Conservation (phyloP, 1,140 invertebrate species). For the Bathynomus jamesi region DNA sequence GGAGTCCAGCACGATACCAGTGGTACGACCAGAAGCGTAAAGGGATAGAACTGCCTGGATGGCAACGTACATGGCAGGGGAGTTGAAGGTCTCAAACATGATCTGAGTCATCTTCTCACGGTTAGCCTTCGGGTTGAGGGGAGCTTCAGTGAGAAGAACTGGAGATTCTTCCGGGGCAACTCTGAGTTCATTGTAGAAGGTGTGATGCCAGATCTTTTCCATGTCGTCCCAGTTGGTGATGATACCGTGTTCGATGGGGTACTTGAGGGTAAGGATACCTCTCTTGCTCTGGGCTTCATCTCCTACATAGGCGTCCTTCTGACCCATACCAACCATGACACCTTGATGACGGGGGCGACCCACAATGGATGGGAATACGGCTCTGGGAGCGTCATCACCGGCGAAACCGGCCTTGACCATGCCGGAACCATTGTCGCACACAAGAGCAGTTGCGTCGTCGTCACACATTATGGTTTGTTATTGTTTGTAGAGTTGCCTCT, state of each 20-base stretch:
- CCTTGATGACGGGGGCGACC: conserved; percentile 52
- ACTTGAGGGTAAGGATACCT: conserved; percentile 83
- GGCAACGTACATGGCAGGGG: conserved; percentile 84
- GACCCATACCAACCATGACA: conserved; percentile 92
- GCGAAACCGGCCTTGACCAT: conserved; percentile 60
- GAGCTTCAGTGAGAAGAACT: conserved; percentile 83
- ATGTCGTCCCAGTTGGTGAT: conserved; percentile 96
- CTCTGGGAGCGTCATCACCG: conserved; percentile 57
- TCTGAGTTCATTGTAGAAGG: conserved; percentile 89
- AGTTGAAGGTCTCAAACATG: conserved; percentile 91
- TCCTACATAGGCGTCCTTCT: conserved; percentile 81
- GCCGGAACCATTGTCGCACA: conserved; percentile 57
- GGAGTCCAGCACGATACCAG: conserved; percentile 83
- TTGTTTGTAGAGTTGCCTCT: not conserved
- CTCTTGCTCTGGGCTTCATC: conserved; percentile 88
- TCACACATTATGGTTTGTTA: conserved; percentile 47
- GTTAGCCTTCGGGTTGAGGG: conserved; percentile 85
- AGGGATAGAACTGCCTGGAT: conserved; percentile 85
- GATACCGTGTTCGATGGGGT: conserved; percentile 90
- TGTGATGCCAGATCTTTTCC: conserved; percentile 96
- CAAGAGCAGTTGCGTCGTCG: conserved; percentile 57
- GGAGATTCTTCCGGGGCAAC: conserved; percentile 90
- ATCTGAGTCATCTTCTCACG: conserved; percentile 67
- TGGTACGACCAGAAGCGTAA: conserved; percentile 88
- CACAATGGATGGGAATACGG: conserved; percentile 57